These are phyloP conservation scores for Lithophane semibrunnea DNA, from an alignment of 2,888 invertebrate genomes.

Conservation along the genomic window DNA sequence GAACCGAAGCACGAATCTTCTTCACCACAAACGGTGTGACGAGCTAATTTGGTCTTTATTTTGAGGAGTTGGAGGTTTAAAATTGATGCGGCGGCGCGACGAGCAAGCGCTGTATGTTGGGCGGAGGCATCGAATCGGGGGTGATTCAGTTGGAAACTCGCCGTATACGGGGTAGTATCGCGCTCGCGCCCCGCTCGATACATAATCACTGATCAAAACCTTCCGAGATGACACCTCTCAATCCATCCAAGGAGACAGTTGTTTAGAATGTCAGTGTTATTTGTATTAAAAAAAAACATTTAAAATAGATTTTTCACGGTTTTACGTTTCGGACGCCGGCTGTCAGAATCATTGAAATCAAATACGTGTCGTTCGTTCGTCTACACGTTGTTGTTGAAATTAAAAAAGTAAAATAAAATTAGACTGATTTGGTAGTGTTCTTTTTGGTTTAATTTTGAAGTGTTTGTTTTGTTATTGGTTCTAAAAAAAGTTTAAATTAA, in stretches of 20 bases:
- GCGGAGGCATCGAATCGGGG: conserved; percentile 89
- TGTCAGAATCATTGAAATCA: conserved; percentile 77
- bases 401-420: conserved; percentile 43
- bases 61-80: conserved; percentile 64
- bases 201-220: conserved; percentile 84
- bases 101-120: conserved; percentile 90
- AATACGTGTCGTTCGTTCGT: conserved; percentile 80
- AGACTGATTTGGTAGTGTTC: conserved; percentile 69
- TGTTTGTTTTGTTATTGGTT: conserved; percentile 70
- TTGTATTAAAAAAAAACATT: conserved; percentile 59
- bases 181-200: conserved; percentile 81
- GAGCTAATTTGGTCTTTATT: conserved; percentile 74
- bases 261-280: conserved; percentile 75
- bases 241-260: conserved; percentile 76
- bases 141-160: conserved; percentile 89
- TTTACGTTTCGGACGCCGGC: conserved; percentile 74
- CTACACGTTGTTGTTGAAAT: conserved; percentile 69
- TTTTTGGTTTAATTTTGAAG: conserved; percentile 67
- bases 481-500: conserved; percentile 61
- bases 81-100: conserved; percentile 69
- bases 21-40: conserved; percentile 76
- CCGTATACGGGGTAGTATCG: conserved; percentile 85
- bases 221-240: conserved; percentile 83
- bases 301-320: conserved; percentile 53
- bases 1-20: conserved; percentile 88